These are phyloP conservation scores for Danaus melanippus DNA, from an alignment of 1,140 invertebrate genomes.

Conservation along the genomic window DNA sequence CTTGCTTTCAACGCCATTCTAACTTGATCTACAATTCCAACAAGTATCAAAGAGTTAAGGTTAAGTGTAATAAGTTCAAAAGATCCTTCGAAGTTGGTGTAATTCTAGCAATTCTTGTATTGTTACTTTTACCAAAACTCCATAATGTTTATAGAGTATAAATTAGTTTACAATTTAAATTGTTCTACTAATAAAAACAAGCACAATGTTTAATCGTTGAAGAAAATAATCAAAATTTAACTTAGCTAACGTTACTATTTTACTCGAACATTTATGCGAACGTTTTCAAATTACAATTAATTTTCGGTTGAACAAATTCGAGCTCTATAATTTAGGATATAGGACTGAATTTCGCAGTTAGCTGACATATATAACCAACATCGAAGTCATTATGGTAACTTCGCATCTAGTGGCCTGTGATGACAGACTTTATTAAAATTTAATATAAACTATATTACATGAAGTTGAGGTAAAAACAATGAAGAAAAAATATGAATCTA, in stretches of 20 bases:
- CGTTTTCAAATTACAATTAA: slow-evolving; percentile 34
- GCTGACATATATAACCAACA: slow-evolving; percentile 26
- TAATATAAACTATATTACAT: too few relatives aligned
- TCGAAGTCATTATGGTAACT: slow-evolving; percentile 39
- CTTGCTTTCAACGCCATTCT: slow-evolving; percentile 30
- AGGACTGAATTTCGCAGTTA: slow-evolving; percentile 19
- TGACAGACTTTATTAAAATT: slow-evolving; percentile 47
- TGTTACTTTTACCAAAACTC: too few relatives aligned
- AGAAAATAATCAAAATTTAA: slow-evolving; percentile 32
- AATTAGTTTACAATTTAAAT: too few relatives aligned
- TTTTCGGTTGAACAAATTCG: slow-evolving; percentile 1
- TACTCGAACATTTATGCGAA: slow-evolving; percentile 20
- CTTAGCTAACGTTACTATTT: slow-evolving; percentile 23
- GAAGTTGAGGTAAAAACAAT: too few relatives aligned
- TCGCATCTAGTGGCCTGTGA: slow-evolving; percentile 39
- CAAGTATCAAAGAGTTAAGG: too few relatives aligned
- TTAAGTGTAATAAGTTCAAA: too few relatives aligned
- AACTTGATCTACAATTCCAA: slow-evolving; percentile 22
- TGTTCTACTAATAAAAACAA: not conserved
- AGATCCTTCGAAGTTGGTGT: too few relatives aligned
- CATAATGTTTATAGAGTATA: too few relatives aligned
- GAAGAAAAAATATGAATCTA: slow-evolving; percentile 15
- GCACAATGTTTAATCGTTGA: slow-evolving; percentile 6
- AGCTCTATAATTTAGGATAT: slow-evolving; percentile 3
- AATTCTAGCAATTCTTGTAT: too few relatives aligned